These are phyloP conservation scores for Prochilodus magdalenae DNA, from an alignment of 2,113 vertebrate species.

Conservation along the genomic window DNA sequence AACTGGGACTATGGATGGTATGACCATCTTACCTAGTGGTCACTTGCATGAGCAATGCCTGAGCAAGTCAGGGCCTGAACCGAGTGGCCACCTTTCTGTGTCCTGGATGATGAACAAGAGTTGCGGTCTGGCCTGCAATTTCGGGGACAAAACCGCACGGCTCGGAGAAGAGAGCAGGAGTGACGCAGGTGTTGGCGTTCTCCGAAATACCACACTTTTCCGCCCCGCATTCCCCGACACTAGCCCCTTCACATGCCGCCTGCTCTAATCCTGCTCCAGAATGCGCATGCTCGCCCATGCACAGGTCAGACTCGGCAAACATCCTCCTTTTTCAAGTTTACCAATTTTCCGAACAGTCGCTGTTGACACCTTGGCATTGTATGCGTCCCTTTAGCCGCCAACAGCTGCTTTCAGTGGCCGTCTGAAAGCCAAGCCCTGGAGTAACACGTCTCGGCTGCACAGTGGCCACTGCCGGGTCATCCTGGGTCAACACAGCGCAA, in stretches of 20 bases:
- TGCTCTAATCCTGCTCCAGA: conserved; percentile 10
- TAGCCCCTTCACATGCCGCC: conserved; percentile 22
- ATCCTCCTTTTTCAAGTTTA: conserved; percentile 11
- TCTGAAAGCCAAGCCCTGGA: conserved; percentile 70
- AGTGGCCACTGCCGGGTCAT: conserved; percentile 64
- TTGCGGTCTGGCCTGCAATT: background rate
- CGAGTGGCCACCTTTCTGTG: background rate
- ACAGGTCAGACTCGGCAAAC: background rate
- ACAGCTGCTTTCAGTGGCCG: conserved; percentile 2
- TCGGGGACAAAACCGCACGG: conserved; percentile 25
- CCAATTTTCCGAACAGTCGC: background rate
- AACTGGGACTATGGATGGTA: too few species aligned
- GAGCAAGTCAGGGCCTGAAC: too few species aligned
- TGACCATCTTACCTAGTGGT: too few species aligned
- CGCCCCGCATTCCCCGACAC: conserved; percentile 24
- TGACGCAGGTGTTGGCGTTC: conserved; percentile 55
- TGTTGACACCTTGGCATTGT: conserved; percentile 12
- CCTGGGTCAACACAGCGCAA: conserved; percentile 72
- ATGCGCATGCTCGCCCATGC: conserved; percentile 28
- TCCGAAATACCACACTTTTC: conserved; percentile 59
- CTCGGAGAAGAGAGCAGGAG: conserved; percentile 39
- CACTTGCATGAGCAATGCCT: background rate
- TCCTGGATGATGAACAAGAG: conserved; percentile 20
- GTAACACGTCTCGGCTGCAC: conserved; percentile 70
- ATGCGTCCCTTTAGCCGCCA: background rate